Base-by-base conservation (phyloP, 2,797 vertebrate species). In the Lates japonicus region DNA sequence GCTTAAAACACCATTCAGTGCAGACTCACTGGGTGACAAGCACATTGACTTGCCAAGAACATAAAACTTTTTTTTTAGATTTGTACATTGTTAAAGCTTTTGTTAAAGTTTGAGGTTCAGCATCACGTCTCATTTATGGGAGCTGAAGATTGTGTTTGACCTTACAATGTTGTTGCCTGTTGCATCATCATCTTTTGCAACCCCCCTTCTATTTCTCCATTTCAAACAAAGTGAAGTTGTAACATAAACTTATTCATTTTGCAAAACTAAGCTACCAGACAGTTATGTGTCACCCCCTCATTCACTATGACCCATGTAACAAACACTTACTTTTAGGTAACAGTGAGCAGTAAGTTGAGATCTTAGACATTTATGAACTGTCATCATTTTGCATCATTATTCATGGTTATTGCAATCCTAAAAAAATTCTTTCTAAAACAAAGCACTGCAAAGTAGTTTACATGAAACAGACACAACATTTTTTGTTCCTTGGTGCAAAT, bases 161-260 rank as follows among this genome's bases (percentile, higher is more conserved):
- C 19, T 20, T 22, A 59, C 7, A 52, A 5, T 16, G 41, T 33
- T 31, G 19, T 57, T 67, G 51, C 31, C 20, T 42, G 22, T 72
- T 82, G 61, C 55, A 63, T 80, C 49, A 70, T 74, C 42, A 35
- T 22, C 7, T 42, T 62, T 68, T 73, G 41, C 20, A 69, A 22
- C 35, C 20, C n/a, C 31, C 7, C 42, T 37, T 63, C 17, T 25
- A 39, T 55, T 33, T 58, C 42, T 17, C 20, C n/a, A 52, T 29
- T 14, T n/a, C 35, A 61, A 63, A 74, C 13, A 63, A 19, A 73
- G 10, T 35, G 19, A 16, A 73, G 31, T 57, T 41, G 51, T 9
- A 54, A 42, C 20, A 72, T 1, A 16, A 31, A 78, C 25, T 31
- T 16, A 42, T 17, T 17, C 1, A 8, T 42, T 29, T 46, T 22